These are phyloP conservation scores for Tenthredo distinguenda DNA, from an alignment of 2,888 invertebrate genomes.

Conservation along the genomic window DNA sequence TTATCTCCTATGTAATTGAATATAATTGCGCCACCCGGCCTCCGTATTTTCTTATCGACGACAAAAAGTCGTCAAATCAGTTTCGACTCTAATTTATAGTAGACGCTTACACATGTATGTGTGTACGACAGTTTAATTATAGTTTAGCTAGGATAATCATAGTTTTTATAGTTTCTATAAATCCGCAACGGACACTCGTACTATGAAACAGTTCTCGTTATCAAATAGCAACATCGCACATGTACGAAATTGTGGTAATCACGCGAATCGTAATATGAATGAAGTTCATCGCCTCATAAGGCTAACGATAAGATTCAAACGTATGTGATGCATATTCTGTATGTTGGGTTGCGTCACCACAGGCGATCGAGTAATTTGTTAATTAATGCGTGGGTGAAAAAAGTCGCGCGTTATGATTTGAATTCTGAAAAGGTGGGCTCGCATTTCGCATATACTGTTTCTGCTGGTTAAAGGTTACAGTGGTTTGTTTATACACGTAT, in stretches of 20 bases:
- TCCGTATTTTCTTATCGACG: background rate
- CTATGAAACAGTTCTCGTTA: background rate
- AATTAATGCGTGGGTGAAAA: background rate
- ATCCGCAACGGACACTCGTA: background rate
- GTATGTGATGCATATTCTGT: conserved; percentile 14
- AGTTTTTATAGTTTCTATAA: background rate
- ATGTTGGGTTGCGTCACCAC: conserved; percentile 31
- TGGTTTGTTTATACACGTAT: background rate
- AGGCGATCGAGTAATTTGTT: background rate
- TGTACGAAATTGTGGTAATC: background rate
- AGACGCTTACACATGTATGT: background rate
- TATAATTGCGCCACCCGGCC: background rate
- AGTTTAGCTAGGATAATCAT: background rate
- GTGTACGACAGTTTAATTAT: background rate
- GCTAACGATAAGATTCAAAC: background rate
- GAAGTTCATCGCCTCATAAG: conserved; percentile 27
- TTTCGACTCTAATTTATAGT: background rate
- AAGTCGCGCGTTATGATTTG: background rate
- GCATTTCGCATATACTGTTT: background rate
- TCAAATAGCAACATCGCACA: background rate
- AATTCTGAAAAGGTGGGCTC: background rate
- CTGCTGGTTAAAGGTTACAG: background rate
- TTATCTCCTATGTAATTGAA: conserved; percentile 8
- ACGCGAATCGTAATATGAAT: background rate
- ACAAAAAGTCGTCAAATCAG: conserved; percentile 13